Evolutionary conservation across 2,797 vertebrate genomes (phyloP).

Genomic region (Graptemys geographica): DNA sequence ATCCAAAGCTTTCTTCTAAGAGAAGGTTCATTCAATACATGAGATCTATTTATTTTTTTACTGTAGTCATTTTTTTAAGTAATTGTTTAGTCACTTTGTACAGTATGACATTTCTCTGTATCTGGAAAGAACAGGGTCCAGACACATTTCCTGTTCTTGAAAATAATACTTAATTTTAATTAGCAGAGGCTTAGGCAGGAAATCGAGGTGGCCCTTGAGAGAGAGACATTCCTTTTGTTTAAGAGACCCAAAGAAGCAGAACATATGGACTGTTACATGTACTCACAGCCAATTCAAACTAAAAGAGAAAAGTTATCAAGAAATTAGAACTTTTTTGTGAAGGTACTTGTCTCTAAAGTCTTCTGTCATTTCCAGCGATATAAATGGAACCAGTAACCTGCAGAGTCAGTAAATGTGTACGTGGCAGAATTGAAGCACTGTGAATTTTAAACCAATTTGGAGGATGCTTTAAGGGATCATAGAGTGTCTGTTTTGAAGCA

Average conservation of each 20-base stretch:
- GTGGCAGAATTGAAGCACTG: not conserved
- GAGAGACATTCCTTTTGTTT: not conserved
- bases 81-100: not conserved
- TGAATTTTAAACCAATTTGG: not conserved
- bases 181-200: not conserved
- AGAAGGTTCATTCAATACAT: not conserved
- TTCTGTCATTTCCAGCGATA: not conserved
- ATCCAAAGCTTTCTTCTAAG: not conserved
- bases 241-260: not conserved
- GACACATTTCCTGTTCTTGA: not conserved
- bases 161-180: not conserved
- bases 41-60: fast-evolving
- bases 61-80: fast-evolving
- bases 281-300: not conserved
- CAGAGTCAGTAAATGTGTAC: not conserved
- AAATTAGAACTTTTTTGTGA: not conserved
- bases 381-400: not conserved
- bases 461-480: not conserved
- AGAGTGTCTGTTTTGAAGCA: not conserved
- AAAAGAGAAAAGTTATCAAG: not conserved
- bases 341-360: not conserved
- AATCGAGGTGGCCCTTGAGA: not conserved
- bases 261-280: not conserved
- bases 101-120: not conserved
- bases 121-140: not conserved